These are phyloP conservation scores for Bufotes viridis DNA, from an alignment of 2,797 vertebrate species.

Conservation along the genomic window DNA sequence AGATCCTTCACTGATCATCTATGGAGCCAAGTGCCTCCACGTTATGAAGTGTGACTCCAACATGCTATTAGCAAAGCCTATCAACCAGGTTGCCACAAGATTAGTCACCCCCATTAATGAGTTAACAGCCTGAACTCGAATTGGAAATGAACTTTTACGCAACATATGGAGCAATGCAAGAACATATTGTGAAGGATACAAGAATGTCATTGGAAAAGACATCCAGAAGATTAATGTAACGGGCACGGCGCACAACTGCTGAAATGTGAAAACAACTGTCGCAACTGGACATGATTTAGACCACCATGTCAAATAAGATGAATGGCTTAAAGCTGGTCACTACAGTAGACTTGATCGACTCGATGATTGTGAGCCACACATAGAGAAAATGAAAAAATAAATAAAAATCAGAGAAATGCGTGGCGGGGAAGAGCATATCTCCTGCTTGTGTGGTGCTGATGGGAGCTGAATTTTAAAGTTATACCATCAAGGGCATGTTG, in stretches of 20 bases:
- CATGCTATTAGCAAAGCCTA: not conserved
- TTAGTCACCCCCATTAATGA: not conserved
- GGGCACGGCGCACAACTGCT: not conserved
- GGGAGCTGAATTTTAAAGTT: conserved; percentile 21
- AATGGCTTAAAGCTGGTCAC: not conserved
- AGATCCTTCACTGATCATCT: not conserved
- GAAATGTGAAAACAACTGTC: conserved; percentile 8
- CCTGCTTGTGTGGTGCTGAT: not conserved
- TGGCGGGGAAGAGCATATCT: not conserved
- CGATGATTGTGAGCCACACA: not conserved
- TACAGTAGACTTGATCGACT: not conserved
- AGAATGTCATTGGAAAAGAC: not conserved
- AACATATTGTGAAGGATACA: conserved; percentile 6
- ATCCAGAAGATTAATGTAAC: conserved; percentile 15
- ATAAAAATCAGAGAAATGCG: not conserved
- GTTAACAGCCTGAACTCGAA: not conserved
- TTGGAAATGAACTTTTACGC: not conserved
- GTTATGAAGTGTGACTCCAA: not conserved
- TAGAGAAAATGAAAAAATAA: not conserved
- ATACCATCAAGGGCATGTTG: not conserved
- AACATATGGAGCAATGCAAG: not conserved
- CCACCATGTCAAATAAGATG: not conserved
- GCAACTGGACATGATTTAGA: conserved; percentile 18
- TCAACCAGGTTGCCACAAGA: not conserved
- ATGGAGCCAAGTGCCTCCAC: not conserved